Evolutionary conservation across 2,113 vertebrate species (phyloP), one percentile per base, ranked within the genome.

Genomic region (Struthidea cinerea): DNA sequence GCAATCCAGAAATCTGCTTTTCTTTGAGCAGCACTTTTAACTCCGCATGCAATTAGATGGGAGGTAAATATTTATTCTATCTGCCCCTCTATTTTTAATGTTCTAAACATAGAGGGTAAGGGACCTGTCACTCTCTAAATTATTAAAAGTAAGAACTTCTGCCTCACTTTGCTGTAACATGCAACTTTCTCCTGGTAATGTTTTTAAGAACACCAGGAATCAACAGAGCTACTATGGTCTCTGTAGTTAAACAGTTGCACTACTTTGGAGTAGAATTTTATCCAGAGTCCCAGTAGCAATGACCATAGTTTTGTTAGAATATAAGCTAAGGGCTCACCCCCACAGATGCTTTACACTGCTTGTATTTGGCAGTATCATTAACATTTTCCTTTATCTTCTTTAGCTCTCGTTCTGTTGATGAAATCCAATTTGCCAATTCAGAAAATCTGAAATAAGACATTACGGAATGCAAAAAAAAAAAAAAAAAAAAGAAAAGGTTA

Each of bases 371-470:
- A 59, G 98, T 95, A 91, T 99, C 97, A 2, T 96, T 96, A 26
- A 97, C 84, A 5, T 69, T 96, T 50, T 96, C 97, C 71, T 98
- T 98, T 89, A 99, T 97, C 50, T 97, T 97, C 90, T 98, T 98
- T 67, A 99, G 93, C 30, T 98, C 97, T 27, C 82, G 96, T 68
- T 98, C 98, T 96, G 98, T 98, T 79, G 98, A 97, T 13, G 97
- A 97, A 70, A 99, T 96, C 99, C 99, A 99, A 81, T 95, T 98
- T 75, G 98, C 98, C 49, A 99, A 91, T 89, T 99, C 98, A 64
- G 97, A 98, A 94, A 99, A 98, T 95, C 99, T 99, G 97, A 94
- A 97, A 98, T 5, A 87, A 96, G 83, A 81, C 5, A 93, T 60
- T 17, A 91, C 28, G 67, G 19, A 60, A 90, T 21, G 17, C 14